A percentile compares a stretch with the other conserved stretches of the same genome.
Evolutionary conservation across 2,113 vertebrate species (phyloP).

Genomic region (Tursiops truncatus): DNA sequence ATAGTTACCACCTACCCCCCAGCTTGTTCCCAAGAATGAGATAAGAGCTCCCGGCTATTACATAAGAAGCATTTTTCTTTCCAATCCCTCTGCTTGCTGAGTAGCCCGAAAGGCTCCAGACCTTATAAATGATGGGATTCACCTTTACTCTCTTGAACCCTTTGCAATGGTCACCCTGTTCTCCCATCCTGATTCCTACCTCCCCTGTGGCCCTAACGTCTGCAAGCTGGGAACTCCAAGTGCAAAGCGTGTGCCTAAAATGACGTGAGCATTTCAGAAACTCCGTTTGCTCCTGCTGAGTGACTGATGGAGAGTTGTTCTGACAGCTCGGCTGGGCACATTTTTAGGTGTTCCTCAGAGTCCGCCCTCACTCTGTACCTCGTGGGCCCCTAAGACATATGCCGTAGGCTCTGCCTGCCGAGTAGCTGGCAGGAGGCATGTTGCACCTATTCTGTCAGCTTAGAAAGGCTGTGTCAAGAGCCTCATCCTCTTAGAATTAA

Average conservation of each 20-base stretch:
- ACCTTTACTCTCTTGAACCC: neutral
- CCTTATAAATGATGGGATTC: neutral
- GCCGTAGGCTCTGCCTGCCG: slow-evolving; percentile 25
- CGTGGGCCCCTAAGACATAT: neutral
- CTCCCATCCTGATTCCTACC: neutral
- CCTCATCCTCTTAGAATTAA: slow-evolving; percentile 35
- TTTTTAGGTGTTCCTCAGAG: slow-evolving; percentile 61
- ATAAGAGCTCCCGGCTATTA: slow-evolving; percentile 69
- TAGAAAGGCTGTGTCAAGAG: slow-evolving; percentile 1
- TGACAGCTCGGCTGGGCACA: slow-evolving; percentile 57
- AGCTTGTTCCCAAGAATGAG: slow-evolving; percentile 71
- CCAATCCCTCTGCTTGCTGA: slow-evolving; percentile 24
- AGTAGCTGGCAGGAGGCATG: slow-evolving; percentile 14
- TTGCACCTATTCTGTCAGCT: slow-evolving; percentile 56
- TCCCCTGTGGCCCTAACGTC: neutral
- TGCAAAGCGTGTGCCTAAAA: neutral
- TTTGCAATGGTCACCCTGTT: neutral
- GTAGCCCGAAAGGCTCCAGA: slow-evolving; percentile 30
- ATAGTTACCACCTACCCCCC: slow-evolving; percentile 72
- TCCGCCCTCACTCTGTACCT: neutral
- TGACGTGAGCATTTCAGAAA: slow-evolving; percentile 8
- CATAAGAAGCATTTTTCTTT: slow-evolving; percentile 57
- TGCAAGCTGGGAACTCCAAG: neutral
- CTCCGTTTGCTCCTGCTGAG: slow-evolving; percentile 47
- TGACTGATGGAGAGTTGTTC: slow-evolving; percentile 11